These are phyloP conservation scores for Notarius quadriscutis DNA, from an alignment of 2,113 vertebrate genomes.

Conservation along the genomic window DNA sequence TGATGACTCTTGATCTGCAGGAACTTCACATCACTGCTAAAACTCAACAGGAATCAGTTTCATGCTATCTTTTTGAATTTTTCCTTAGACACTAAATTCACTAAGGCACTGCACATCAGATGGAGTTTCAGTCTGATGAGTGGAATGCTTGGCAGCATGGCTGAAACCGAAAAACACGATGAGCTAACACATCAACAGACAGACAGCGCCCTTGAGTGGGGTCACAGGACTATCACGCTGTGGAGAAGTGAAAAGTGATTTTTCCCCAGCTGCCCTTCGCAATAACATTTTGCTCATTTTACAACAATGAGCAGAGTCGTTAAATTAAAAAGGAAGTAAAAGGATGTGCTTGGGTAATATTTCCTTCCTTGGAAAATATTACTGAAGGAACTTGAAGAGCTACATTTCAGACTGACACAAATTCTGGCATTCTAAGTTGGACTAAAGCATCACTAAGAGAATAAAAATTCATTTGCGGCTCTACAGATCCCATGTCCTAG, in stretches of 20 bases:
- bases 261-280: background rate
- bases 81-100: background rate
- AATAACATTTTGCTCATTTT: background rate
- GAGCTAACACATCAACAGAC: constrained; percentile 6
- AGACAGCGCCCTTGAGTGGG: constrained; percentile 34
- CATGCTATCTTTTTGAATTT: background rate
- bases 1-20: background rate
- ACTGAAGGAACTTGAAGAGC: background rate
- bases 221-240: constrained; percentile 43
- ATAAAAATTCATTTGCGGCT: background rate
- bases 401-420: background rate
- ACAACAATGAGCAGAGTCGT: background rate
- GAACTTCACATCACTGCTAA: background rate
- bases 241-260: constrained; percentile 56
- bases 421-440: background rate
- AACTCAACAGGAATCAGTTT: background rate
- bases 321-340: constrained; percentile 16
- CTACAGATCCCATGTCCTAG: background rate
- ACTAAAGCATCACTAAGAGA: background rate
- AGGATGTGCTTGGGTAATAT: constrained; percentile 23
- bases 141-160: background rate
- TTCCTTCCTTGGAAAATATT: constrained; percentile 41
- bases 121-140: constrained; percentile 18
- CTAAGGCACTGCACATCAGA: background rate
- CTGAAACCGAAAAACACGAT: background rate